phyloP scores from a whole-genome alignment of 2,888 invertebrate species.

The Colostygia pectinataria region DNA sequence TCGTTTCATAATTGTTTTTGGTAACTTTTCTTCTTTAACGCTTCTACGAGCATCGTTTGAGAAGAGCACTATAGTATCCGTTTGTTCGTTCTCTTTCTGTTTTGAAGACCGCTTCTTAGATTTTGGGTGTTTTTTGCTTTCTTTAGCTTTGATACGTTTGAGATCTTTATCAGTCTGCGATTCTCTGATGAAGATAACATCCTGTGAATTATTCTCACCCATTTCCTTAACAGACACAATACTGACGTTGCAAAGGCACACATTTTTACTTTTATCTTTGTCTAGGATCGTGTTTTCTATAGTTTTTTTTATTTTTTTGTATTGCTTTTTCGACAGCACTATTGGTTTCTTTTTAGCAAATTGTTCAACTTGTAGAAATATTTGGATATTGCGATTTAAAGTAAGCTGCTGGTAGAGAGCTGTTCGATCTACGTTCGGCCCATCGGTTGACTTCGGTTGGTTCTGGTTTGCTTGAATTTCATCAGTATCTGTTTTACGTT shows the following conservation, averaged over 20 bases:
- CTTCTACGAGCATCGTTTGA: slow-evolving; percentile 11
- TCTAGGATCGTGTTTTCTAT: slow-evolving; percentile 43
- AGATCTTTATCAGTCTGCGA: slow-evolving; percentile 36
- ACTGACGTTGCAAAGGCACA: slow-evolving; percentile 33
- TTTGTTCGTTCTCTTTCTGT: slow-evolving; percentile 1
- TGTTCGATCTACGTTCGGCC: slow-evolving; percentile 8
- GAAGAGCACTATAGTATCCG: slow-evolving; percentile 22
- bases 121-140: slow-evolving; percentile 2
- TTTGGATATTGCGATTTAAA: slow-evolving; percentile 54
- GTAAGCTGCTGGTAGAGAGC: slow-evolving; percentile 45
- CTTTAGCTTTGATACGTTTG: not conserved
- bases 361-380: slow-evolving; percentile 56
- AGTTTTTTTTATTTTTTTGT: slow-evolving; percentile 59
- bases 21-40: slow-evolving; percentile 1
- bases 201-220: slow-evolving; percentile 37
- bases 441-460: not conserved
- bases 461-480: not conserved
- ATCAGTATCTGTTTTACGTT: not conserved
- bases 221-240: slow-evolving; percentile 49
- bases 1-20: slow-evolving; percentile 33
- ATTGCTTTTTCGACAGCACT: slow-evolving; percentile 59
- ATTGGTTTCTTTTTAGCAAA: slow-evolving; percentile 58
- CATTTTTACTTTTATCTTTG: slow-evolving; percentile 29
- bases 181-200: slow-evolving; percentile 26
- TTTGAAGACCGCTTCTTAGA: not conserved